Conservation (phyloP, 2,888 invertebrate genomes). For the Latrodectus elegans region DNA sequence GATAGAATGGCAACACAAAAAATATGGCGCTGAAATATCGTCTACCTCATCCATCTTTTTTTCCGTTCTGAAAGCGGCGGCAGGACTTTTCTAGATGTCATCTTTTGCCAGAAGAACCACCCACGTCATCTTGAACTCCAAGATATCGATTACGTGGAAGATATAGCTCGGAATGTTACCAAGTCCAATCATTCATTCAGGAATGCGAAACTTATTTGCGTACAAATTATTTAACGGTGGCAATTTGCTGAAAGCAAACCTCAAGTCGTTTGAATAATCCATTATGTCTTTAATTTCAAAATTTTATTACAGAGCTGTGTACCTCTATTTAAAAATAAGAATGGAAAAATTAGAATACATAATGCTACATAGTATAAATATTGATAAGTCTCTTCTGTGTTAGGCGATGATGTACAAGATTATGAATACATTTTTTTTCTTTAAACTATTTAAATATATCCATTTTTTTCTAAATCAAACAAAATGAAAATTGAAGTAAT, state of each 20-base stretch:
- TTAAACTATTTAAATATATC: too few species aligned
- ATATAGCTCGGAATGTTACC: constrained; percentile 41
- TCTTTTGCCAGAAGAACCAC: constrained; percentile 41
- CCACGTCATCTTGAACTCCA: constrained; percentile 52
- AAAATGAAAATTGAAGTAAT: too few species aligned
- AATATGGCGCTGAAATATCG: constrained; percentile 63
- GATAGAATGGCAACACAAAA: constrained; percentile 16
- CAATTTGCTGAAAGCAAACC: not conserved
- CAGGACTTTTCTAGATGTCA: constrained; percentile 42
- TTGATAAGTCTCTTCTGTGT: too few species aligned
- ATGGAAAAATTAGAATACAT: too few species aligned
- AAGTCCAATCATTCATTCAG: not conserved
- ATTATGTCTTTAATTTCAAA: too few species aligned
- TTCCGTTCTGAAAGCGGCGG: constrained; percentile 31
- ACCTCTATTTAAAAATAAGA: too few species aligned
- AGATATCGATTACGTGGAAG: constrained; percentile 58
- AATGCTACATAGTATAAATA: too few species aligned
- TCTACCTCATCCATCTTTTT: constrained; percentile 63
- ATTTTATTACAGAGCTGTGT: too few species aligned
- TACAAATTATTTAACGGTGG: not conserved
- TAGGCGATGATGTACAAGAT: too few species aligned
- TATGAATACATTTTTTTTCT: too few species aligned
- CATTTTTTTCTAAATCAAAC: too few species aligned
- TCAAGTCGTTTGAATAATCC: too few species aligned
- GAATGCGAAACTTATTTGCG: not conserved